Evolutionary conservation across 2,113 vertebrate genomes (phyloP), one percentile per base, ranked within the genome.

Genomic region (Sclerurus mexicanus): DNA sequence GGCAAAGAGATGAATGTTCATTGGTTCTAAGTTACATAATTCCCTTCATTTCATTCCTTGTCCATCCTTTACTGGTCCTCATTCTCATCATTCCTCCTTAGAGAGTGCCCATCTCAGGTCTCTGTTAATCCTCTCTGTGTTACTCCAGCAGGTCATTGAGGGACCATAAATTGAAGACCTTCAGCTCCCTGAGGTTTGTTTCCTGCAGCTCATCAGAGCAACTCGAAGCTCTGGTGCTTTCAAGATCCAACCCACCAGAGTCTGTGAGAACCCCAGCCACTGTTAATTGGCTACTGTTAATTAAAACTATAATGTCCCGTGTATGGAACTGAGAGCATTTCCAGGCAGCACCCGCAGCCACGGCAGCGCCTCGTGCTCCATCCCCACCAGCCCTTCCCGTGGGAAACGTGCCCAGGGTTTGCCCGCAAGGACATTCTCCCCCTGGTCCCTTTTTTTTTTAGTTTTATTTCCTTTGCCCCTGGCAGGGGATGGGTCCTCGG

Each of bases 341-440:
- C 59, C 59, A 62, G 19, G 39, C 0, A 0, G 16, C 8, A 35
- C 12, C 0, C 2, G 14, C 63, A 20, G 10, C 63, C n/a, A 1
- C 59, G 17, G 44, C 72, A 28, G 40, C 21, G 55, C 22, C 37
- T 40, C 11, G 37, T 10, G n/a, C 23, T 37, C 35, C 59, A 37
- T 27, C 59, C n/a, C 58, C 58, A 59, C 24, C 58, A 16, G 10
- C 33, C 8, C 37, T 25, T 22, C 27, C 42, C 12, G 0, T 9
- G 28, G 60, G 39, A 13, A 40, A 9, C 27, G 1, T 2, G 40
- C 53, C 56, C 15, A 1, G 67, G 52, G 31, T 9, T 27, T n/a
- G 40, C 27, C 15, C 8, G 0, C 16, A 2, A 2, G 62, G 0
- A 4, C 11, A 7, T 52, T 44, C 42, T 16, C 5, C 42, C 33